Conservation (phyloP, 2,113 vertebrate species). For the Columba livia region DNA sequence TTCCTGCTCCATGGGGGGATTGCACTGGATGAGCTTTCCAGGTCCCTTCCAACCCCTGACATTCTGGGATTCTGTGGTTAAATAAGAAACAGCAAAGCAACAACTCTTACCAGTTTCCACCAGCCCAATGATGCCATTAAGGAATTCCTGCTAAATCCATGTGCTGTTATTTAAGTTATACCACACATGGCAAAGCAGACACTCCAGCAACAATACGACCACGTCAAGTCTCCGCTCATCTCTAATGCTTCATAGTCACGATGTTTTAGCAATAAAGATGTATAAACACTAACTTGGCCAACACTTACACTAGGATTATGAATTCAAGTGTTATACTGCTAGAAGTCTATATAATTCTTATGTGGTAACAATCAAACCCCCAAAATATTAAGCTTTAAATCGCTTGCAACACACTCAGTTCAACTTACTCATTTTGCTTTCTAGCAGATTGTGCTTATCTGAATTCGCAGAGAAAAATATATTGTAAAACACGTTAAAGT, state of each 20-base stretch:
- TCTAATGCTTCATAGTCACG: not conserved
- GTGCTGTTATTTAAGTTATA: not conserved
- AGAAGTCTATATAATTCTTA: not conserved
- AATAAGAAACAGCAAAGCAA: not conserved
- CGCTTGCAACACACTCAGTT: not conserved
- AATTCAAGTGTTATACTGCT: not conserved
- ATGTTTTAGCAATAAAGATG: not conserved
- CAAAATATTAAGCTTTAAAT: not conserved
- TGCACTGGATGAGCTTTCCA: too few species aligned
- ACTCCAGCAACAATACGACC: not conserved
- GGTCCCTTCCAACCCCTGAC: too few species aligned
- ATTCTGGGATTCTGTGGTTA: not conserved
- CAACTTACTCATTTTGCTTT: not conserved
- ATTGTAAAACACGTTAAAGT: not conserved
- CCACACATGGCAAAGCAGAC: not conserved
- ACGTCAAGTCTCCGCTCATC: not conserved
- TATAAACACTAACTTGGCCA: not conserved
- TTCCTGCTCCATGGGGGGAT: too few species aligned
- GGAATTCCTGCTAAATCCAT: not conserved
- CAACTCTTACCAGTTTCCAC: rapidly evolving
- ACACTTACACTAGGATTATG: not conserved
- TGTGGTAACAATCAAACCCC: not conserved
- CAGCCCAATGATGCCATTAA: rapidly evolving
- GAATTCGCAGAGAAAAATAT: not conserved
- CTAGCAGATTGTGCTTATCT: not conserved